These are phyloP conservation scores for Lithosia quadra DNA, from an alignment of 2,888 invertebrate genomes.

Conservation along the genomic window DNA sequence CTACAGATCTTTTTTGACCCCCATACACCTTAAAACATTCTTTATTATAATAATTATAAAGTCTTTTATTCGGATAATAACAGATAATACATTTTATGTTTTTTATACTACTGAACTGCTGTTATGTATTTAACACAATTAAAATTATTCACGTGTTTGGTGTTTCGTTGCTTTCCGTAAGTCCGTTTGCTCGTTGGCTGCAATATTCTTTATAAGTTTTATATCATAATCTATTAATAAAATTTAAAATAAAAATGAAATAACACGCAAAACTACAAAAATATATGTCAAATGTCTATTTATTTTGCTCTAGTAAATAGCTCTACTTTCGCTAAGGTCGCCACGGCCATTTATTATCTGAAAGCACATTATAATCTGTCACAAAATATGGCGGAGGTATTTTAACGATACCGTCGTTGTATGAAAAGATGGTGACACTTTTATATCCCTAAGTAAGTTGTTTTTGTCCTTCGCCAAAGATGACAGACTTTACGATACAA, in stretches of 20 bases:
- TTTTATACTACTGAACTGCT: too few species aligned
- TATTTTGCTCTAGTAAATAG: slow-evolving; percentile 47
- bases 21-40: too few species aligned
- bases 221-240: neutral
- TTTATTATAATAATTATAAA: too few species aligned
- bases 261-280: slow-evolving; percentile 27
- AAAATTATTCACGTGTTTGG: too few species aligned
- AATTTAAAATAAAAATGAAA: neutral
- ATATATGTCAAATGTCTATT: slow-evolving; percentile 34
- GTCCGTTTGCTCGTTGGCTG: too few species aligned
- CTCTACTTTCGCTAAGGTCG: slow-evolving; percentile 45
- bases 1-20: too few species aligned
- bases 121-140: too few species aligned
- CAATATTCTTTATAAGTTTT: neutral
- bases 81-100: too few species aligned
- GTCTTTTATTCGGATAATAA: too few species aligned
- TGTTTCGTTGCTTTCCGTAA: too few species aligned
- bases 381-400: slow-evolving; percentile 17
- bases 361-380: slow-evolving; percentile 29
- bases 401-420: slow-evolving; percentile 15
- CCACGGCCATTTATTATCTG: slow-evolving; percentile 32
- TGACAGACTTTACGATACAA: neutral
- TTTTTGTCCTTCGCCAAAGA: slow-evolving; percentile 10
- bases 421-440: slow-evolving; percentile 28
- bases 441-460: slow-evolving; percentile 10